Conservation (phyloP, 92 coral and sea anemone genomes). For the Porites evermanni region DNA sequence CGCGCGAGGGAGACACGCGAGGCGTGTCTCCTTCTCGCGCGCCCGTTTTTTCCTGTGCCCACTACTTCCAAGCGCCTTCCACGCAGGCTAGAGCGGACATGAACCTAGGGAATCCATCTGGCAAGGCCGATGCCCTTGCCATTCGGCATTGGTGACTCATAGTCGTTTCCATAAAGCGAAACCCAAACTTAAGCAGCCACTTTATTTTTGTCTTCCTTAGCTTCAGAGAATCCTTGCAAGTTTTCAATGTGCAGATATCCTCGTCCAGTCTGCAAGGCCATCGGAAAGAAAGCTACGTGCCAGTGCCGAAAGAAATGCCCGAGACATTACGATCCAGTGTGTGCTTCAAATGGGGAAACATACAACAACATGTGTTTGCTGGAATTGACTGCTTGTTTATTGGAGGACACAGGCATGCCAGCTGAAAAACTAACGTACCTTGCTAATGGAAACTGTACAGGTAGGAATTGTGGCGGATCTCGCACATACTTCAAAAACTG, state of each 20-base stretch:
- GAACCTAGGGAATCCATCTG: too few species aligned
- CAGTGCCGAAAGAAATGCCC: slow-evolving; percentile 71
- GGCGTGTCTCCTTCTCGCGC: too few species aligned
- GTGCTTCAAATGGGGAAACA: slow-evolving; percentile 79
- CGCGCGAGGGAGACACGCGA: too few species aligned
- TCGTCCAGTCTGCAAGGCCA: slow-evolving; percentile 62
- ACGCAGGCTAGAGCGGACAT: too few species aligned
- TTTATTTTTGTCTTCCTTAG: background rate
- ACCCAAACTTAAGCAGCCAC: background rate
- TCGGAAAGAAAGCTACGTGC: slow-evolving; percentile 77
- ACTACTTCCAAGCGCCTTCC: too few species aligned
- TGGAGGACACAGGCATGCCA: slow-evolving; percentile 26
- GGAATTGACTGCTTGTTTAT: slow-evolving; percentile 54
- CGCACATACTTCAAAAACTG: too few species aligned
- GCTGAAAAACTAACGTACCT: slow-evolving; percentile 29
- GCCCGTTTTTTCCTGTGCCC: too few species aligned
- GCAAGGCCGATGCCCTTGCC: too few species aligned
- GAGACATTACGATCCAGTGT: slow-evolving; percentile 60
- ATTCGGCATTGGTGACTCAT: background rate
- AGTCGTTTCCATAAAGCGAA: background rate
- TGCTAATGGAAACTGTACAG: slow-evolving; percentile 43
- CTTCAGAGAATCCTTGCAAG: slow-evolving; percentile 63
- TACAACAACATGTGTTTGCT: slow-evolving; percentile 70
- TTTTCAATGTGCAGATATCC: slow-evolving; percentile 68
- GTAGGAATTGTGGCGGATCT: background rate